Conservation (phyloP, 2,113 vertebrate genomes). For the Leuciscus idus region DNA sequence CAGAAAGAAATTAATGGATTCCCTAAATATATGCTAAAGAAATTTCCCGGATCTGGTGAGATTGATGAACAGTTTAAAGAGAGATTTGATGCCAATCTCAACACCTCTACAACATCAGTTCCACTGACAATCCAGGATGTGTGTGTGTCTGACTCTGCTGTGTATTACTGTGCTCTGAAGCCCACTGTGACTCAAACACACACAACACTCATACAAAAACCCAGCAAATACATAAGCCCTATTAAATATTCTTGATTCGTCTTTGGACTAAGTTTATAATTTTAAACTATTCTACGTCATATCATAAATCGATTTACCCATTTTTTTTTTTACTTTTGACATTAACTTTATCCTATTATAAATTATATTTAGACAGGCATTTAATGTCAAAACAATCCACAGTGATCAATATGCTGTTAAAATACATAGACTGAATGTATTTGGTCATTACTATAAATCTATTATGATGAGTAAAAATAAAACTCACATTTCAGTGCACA, state of each 20-base stretch:
- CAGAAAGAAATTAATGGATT: neutral
- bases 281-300: neutral
- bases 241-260: neutral
- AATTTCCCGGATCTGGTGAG: neutral
- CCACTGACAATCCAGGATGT: neutral
- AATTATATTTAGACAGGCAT: too few relatives aligned
- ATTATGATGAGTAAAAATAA: too few relatives aligned
- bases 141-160: slow-evolving; percentile 48
- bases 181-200: slow-evolving; percentile 34
- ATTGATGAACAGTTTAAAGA: neutral
- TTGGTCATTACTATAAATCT: too few relatives aligned
- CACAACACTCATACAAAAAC: slow-evolving; percentile 11
- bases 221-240: neutral
- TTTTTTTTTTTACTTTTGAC: too few relatives aligned
- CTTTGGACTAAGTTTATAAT: neutral
- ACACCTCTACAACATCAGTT: neutral
- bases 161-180: slow-evolving; percentile 54
- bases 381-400: too few relatives aligned
- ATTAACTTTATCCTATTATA: too few relatives aligned
- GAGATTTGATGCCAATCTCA: slow-evolving; percentile 14
- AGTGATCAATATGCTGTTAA: too few relatives aligned
- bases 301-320: neutral
- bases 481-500: too few relatives aligned
- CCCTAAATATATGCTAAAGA: neutral
- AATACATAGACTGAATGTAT: too few relatives aligned